A percentile compares a stretch with the other conserved stretches of the same genome.
phyloP scores from a whole-genome alignment of 2,888 invertebrate genomes.

The Pheosia tremula region DNA sequence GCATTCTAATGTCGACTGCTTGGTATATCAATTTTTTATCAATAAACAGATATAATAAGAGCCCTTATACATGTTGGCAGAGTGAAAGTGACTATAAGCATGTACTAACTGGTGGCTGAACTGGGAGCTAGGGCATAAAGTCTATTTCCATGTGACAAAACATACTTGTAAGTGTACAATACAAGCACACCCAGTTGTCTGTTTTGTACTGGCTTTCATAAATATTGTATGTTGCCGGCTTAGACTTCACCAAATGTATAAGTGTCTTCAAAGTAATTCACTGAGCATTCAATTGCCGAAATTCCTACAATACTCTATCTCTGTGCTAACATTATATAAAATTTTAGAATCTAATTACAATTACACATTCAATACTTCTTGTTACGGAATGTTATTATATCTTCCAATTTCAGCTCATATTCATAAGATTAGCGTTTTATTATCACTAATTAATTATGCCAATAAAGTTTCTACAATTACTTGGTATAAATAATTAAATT shows the following conservation, averaged over 20 bases:
- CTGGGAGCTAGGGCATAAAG: no score
- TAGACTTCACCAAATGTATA: background rate
- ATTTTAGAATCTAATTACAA: constrained; percentile 30
- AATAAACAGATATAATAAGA: no score
- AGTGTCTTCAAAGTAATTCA: background rate
- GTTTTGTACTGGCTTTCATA: no score
- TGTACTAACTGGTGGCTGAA: background rate
- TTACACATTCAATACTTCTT: constrained; percentile 32
- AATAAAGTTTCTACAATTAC: constrained; percentile 34
- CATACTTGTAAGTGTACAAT: no score
- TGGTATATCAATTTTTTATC: no score
- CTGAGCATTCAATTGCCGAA: constrained; percentile 9
- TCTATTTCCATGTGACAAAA: no score
- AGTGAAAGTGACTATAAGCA: background rate
- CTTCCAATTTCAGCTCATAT: constrained; percentile 72
- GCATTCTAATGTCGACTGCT: no score
- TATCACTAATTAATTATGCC: constrained; percentile 42
- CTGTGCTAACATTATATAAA: constrained; percentile 36
- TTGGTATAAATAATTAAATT: no score
- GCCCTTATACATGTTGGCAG: background rate
- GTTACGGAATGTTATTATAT: constrained; percentile 45
- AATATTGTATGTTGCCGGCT: no score
- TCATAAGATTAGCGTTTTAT: constrained; percentile 80
- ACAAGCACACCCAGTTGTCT: no score
- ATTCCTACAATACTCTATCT: constrained; percentile 27